These are phyloP conservation scores for Cataglyphis hispanica DNA, from an alignment of 1,140 invertebrate species.

Conservation along the genomic window DNA sequence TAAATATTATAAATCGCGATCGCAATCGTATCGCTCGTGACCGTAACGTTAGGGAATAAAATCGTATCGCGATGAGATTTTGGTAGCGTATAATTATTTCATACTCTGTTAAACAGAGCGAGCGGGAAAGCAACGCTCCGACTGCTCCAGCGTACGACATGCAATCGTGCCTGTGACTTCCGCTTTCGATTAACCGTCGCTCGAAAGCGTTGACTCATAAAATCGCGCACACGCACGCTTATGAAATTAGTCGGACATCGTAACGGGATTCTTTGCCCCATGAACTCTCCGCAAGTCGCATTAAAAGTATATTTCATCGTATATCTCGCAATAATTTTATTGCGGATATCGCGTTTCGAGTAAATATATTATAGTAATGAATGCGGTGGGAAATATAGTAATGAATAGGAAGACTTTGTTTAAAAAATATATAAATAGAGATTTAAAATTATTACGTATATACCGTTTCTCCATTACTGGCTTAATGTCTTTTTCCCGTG, in stretches of 20 bases:
- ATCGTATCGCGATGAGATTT: conserved; percentile 59
- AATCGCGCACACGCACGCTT: conserved; percentile 42
- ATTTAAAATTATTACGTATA: too few species aligned
- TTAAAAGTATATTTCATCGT: conserved; percentile 19
- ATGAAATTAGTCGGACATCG: conserved; percentile 56
- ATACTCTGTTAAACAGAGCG: conserved; percentile 66
- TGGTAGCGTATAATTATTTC: conserved; percentile 59
- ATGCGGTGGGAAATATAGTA: too few species aligned
- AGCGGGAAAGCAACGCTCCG: conserved; percentile 53
- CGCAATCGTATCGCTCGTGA: neutral
- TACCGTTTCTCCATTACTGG: too few species aligned
- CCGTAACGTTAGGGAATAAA: neutral
- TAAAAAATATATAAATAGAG: too few species aligned
- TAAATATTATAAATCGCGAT: conserved; percentile 30
- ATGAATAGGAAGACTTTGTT: too few species aligned
- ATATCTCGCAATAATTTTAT: conserved; percentile 23
- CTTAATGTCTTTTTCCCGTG: too few species aligned
- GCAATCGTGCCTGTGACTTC: conserved; percentile 60
- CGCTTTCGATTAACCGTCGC: conserved; percentile 58
- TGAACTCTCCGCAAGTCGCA: neutral
- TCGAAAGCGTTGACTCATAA: conserved; percentile 61
- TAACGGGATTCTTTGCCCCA: conserved; percentile 67
- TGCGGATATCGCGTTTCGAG: neutral
- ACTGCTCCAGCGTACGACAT: conserved; percentile 46
- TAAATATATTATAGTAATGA: neutral